phyloP scores from a whole-genome alignment of 2,113 vertebrate genomes.

The Colossoma macropomum region DNA sequence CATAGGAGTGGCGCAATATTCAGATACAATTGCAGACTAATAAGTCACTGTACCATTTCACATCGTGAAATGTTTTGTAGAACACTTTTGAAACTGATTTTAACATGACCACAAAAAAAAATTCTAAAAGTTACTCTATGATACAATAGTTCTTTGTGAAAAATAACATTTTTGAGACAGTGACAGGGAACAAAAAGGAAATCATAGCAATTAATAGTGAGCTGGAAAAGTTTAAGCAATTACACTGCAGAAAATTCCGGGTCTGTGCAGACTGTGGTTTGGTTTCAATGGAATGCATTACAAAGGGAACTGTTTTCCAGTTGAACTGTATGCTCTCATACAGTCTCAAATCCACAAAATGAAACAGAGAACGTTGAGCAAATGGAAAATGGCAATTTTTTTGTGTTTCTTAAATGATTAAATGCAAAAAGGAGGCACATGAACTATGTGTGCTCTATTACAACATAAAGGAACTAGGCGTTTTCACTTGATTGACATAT shows the following conservation, averaged over 20 bases:
- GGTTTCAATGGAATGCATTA: slow-evolving; percentile 30
- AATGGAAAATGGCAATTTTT: not conserved
- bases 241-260: not conserved
- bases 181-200: not conserved
- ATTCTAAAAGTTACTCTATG: slow-evolving; percentile 12
- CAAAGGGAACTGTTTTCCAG: not conserved
- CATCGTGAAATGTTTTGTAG: not conserved
- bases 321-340: not conserved
- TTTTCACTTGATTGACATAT: no score
- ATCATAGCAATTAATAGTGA: not conserved
- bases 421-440: not conserved
- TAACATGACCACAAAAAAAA: not conserved
- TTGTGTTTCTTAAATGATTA: not conserved
- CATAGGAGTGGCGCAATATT: no score
- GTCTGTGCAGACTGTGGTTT: slow-evolving; percentile 23
- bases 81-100: not conserved
- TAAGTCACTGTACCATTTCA: not conserved
- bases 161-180: slow-evolving; percentile 31
- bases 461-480: not conserved
- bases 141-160: slow-evolving; percentile 24
- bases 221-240: not conserved
- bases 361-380: not conserved
- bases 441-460: not conserved
- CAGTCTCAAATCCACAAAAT: not conserved
- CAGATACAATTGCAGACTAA: not conserved